Evolutionary conservation across 1,140 invertebrate species (phyloP).

Genomic region (Cotesia typhae): DNA sequence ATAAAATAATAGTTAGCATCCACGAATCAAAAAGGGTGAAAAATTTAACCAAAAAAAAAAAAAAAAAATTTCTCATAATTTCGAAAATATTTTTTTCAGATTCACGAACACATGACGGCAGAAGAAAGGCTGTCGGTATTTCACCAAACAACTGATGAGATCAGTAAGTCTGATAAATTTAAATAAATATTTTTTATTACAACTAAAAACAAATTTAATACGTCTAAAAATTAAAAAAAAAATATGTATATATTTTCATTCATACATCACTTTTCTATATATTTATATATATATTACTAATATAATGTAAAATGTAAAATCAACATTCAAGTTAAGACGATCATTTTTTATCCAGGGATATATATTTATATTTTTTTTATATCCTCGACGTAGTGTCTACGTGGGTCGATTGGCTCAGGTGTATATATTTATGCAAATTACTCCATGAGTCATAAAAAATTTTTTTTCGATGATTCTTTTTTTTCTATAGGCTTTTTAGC

Average conservation of each 20-base stretch:
- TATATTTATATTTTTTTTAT: slow-evolving; percentile 2
- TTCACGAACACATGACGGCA: slow-evolving; percentile 85
- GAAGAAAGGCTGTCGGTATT: slow-evolving; percentile 82
- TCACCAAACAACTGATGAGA: slow-evolving; percentile 76
- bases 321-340: not conserved
- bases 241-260: not conserved
- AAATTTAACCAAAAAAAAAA: not conserved
- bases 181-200: not conserved
- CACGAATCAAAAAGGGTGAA: no score
- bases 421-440: slow-evolving; percentile 19
- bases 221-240: no score
- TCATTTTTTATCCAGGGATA: slow-evolving; percentile 9
- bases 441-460: not conserved
- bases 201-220: not conserved
- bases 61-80: not conserved
- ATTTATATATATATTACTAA: not conserved
- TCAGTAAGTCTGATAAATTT: slow-evolving; percentile 66
- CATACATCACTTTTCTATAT: not conserved
- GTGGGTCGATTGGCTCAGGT: not conserved
- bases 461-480: not conserved
- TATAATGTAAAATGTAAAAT: slow-evolving; percentile 2
- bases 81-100: slow-evolving; percentile 66
- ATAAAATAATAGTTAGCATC: no score
- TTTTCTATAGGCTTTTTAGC: no score
- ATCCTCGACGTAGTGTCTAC: not conserved